Conservation (phyloP, 2,113 vertebrate species). For the Setophaga petechia region DNA sequence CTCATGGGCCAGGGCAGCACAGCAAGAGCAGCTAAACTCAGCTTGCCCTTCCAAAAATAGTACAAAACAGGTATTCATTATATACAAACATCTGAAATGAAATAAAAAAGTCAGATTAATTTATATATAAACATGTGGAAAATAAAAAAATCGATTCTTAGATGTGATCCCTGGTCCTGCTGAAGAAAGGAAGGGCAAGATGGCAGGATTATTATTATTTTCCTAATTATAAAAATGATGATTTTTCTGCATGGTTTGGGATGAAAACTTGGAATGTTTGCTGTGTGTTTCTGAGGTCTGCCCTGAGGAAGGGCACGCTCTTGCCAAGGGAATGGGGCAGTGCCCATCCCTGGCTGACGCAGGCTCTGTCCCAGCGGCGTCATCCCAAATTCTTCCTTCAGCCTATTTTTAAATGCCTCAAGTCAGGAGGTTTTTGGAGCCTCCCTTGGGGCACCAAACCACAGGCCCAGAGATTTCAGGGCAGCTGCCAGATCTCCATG, state of each 20-base stretch:
- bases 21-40: background rate
- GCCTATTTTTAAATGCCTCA: conserved; percentile 37
- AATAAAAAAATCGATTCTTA: fast-evolving
- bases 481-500: background rate
- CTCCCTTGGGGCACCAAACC: background rate
- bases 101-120: background rate
- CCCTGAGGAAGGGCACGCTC: fast-evolving
- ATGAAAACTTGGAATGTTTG: background rate
- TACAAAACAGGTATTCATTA: fast-evolving
- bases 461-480: background rate
- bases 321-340: background rate
- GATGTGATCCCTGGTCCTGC: fast-evolving
- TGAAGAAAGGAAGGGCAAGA: background rate
- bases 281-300: fast-evolving
- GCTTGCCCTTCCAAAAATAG: background rate
- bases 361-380: background rate
- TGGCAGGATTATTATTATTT: background rate
- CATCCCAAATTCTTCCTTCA: background rate
- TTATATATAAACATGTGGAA: background rate
- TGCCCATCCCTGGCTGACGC: background rate
- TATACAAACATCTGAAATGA: background rate
- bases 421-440: background rate
- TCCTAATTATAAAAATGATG: background rate
- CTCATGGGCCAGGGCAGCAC: fast-evolving
- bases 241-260: background rate